A percentile compares a stretch with the other conserved stretches of the same genome.
Evolutionary conservation across 2,113 vertebrate genomes (phyloP).

Genomic region (Regulus satrapa): DNA sequence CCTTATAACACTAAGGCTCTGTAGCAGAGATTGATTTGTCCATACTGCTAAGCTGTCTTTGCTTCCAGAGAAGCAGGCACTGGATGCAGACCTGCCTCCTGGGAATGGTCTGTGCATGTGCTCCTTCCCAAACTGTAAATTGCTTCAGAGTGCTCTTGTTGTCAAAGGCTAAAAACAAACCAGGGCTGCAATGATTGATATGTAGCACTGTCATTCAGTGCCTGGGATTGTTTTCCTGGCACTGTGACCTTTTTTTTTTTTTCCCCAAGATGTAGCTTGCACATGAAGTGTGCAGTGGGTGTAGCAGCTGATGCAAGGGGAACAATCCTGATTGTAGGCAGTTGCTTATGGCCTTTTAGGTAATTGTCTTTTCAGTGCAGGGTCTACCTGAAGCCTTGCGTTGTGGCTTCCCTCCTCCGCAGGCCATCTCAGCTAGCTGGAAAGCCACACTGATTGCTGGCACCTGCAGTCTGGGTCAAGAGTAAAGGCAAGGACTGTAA

Average conservation of each 20-base stretch:
- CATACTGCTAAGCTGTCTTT: neutral
- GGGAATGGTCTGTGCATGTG: neutral
- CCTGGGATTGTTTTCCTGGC: neutral
- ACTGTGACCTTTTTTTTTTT: neutral
- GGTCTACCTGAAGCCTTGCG: rapidly evolving
- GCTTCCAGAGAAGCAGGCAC: neutral
- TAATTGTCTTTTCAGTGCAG: neutral
- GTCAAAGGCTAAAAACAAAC: neutral
- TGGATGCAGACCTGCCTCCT: neutral
- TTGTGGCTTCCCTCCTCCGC: neutral
- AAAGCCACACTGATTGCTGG: neutral
- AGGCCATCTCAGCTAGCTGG: neutral
- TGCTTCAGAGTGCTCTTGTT: neutral
- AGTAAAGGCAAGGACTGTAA: neutral
- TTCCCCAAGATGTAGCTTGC: neutral
- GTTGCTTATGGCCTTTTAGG: neutral
- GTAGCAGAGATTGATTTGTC: neutral
- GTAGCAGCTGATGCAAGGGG: neutral
- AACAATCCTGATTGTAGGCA: neutral
- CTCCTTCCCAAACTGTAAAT: neutral
- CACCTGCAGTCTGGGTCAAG: neutral
- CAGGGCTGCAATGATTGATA: neutral
- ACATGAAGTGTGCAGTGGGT: neutral
- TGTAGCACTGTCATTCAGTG: neutral
- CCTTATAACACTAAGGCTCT: neutral